phyloP scores from a whole-genome alignment of 2,888 invertebrate genomes.

The Clusia tigrina region DNA sequence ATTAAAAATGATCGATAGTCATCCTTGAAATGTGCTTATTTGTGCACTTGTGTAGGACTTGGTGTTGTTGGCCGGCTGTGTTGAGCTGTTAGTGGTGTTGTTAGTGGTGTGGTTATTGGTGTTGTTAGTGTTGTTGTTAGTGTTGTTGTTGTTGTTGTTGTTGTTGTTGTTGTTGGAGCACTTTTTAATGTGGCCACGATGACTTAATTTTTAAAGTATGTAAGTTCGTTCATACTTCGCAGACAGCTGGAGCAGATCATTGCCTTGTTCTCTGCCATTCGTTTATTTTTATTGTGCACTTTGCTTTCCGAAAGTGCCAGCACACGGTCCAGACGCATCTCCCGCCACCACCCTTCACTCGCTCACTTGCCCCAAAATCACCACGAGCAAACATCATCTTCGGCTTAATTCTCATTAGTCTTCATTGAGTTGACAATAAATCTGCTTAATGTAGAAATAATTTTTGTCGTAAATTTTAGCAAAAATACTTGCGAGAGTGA shows the following conservation, averaged over 20 bases:
- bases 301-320: neutral
- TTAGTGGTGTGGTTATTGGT: neutral
- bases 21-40: constrained; percentile 4
- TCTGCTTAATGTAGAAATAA: constrained; percentile 48
- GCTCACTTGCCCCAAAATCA: too few relatives aligned
- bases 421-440: constrained; percentile 40
- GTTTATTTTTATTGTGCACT: too few relatives aligned
- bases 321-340: too few relatives aligned
- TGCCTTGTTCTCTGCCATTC: too few relatives aligned
- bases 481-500: constrained; percentile 27
- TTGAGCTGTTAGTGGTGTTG: neutral
- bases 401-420: neutral
- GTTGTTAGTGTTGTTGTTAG: neutral
- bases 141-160: neutral
- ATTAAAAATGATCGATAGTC: constrained; percentile 6
- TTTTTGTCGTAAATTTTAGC: constrained; percentile 39
- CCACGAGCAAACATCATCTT: too few relatives aligned
- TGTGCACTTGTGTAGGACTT: neutral
- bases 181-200: neutral
- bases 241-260: too few relatives aligned
- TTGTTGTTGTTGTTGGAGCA: neutral
- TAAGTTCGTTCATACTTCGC: neutral
- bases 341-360: too few relatives aligned
- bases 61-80: neutral
- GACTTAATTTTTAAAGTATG: constrained; percentile 4